Percentiles rank a stretch among this genome's conserved stretches.
These are phyloP conservation scores for Plectrocnemia conspersa DNA, from an alignment of 1,140 invertebrate genomes.

Conservation along the genomic window DNA sequence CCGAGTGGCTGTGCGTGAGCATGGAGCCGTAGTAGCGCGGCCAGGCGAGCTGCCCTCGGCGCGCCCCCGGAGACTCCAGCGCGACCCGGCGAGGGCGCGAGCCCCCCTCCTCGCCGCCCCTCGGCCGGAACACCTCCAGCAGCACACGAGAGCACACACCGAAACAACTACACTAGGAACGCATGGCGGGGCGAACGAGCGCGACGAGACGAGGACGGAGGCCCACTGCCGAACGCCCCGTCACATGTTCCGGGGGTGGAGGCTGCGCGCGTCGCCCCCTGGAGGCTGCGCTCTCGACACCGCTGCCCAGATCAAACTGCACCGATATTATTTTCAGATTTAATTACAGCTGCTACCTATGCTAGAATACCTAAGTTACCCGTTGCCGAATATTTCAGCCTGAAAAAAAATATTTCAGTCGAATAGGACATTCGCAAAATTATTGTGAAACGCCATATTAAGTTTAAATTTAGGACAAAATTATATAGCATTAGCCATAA, in stretches of 20 bases:
- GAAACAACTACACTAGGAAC: not conserved
- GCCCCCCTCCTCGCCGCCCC: slow-evolving; percentile 5
- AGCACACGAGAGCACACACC: not conserved
- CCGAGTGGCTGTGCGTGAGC: slow-evolving; percentile 74
- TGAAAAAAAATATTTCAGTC: no score
- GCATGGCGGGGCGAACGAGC: slow-evolving; percentile 1
- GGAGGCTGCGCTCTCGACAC: slow-evolving; percentile 14
- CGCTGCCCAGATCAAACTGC: no score
- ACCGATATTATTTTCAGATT: no score
- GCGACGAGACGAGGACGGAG: not conserved
- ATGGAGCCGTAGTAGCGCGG: slow-evolving; percentile 59
- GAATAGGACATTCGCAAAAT: no score
- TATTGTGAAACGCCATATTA: no score
- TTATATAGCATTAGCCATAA: no score
- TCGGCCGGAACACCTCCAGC: not conserved
- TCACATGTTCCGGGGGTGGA: slow-evolving; percentile 1
- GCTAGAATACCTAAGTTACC: no score
- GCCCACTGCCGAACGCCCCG: slow-evolving; percentile 14
- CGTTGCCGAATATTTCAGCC: no score
- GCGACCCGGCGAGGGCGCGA: slow-evolving; percentile 38
- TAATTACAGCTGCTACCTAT: no score
- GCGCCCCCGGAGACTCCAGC: slow-evolving; percentile 49
- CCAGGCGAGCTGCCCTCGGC: slow-evolving; percentile 32
- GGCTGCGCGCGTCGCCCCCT: slow-evolving; percentile 28
- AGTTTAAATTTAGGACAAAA: no score